phyloP scores from a whole-genome alignment of 2,113 vertebrate genomes.

The Alouatta palliata region DNA sequence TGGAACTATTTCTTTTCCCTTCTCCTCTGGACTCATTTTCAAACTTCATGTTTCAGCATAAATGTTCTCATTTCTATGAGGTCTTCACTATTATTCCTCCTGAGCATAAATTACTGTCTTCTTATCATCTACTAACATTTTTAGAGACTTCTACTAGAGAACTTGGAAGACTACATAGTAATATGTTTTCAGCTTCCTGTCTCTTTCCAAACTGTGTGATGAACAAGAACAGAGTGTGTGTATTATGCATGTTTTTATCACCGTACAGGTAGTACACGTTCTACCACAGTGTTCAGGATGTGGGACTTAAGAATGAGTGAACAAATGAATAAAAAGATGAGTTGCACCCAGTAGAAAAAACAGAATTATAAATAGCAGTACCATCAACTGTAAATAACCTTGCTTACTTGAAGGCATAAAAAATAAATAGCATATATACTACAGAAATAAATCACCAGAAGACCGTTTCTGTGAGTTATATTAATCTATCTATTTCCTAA shows the following conservation, averaged over 20 bases:
- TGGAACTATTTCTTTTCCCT: neutral
- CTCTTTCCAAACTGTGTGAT: neutral
- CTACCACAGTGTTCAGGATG: neutral
- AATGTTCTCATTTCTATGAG: neutral
- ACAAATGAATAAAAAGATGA: neutral
- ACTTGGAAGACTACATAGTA: neutral
- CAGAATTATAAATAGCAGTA: neutral
- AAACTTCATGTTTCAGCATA: neutral
- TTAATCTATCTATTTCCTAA: neutral
- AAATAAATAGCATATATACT: neutral
- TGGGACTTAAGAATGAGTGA: neutral
- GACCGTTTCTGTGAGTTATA: neutral
- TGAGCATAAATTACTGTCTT: neutral
- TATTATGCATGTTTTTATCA: neutral
- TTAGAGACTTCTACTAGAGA: neutral
- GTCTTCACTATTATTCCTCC: neutral
- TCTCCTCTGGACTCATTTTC: neutral
- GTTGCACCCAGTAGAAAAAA: neutral
- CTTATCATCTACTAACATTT: neutral
- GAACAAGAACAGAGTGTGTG: neutral
- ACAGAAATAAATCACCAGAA: neutral
- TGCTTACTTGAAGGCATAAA: neutral
- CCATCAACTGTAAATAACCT: neutral
- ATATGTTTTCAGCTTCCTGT: neutral
- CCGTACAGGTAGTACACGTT: neutral